These are phyloP conservation scores for Argyrosomus regius DNA, from an alignment of 2,797 vertebrate genomes.

Conservation along the genomic window DNA sequence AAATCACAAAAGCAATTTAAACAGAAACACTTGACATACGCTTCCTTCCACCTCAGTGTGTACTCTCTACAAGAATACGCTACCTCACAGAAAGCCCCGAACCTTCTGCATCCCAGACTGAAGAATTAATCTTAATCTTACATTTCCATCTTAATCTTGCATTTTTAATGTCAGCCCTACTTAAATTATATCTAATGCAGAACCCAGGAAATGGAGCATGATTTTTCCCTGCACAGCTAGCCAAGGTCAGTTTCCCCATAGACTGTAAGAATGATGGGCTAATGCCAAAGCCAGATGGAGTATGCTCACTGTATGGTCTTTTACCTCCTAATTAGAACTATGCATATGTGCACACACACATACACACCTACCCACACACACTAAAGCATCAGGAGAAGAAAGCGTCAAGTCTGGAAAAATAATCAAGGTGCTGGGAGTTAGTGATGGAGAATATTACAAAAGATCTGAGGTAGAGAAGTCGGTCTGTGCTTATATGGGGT, in stretches of 20 bases:
- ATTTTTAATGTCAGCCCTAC: conserved; percentile 49
- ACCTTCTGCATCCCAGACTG: conserved; percentile 15
- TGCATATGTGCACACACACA: conserved; percentile 40
- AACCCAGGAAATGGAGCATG: conserved; percentile 65
- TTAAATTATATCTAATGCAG: conserved; percentile 63
- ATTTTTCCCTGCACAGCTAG: conserved; percentile 54
- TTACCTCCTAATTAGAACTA: conserved; percentile 77
- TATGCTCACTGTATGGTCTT: conserved; percentile 62
- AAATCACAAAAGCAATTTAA: conserved; percentile 23
- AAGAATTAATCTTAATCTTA: conserved; percentile 44
- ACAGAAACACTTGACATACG: conserved; percentile 14
- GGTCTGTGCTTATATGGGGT: conserved; percentile 29
- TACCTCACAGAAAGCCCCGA: conserved; percentile 12
- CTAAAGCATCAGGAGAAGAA: conserved; percentile 47
- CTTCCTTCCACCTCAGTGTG: conserved; percentile 23
- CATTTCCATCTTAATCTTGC: conserved; percentile 51
- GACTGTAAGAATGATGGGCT: conserved; percentile 68
- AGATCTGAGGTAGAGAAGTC: conserved; percentile 46
- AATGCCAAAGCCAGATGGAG: conserved; percentile 81
- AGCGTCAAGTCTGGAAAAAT: conserved; percentile 67
- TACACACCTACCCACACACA: conserved; percentile 2
- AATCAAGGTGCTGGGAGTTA: conserved; percentile 59
- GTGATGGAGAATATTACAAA: conserved; percentile 48
- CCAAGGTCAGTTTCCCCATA: conserved; percentile 74
- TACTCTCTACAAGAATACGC: conserved; percentile 25